phyloP scores from a whole-genome alignment of 2,797 vertebrate species.

The Pipistrellus nathusii region DNA sequence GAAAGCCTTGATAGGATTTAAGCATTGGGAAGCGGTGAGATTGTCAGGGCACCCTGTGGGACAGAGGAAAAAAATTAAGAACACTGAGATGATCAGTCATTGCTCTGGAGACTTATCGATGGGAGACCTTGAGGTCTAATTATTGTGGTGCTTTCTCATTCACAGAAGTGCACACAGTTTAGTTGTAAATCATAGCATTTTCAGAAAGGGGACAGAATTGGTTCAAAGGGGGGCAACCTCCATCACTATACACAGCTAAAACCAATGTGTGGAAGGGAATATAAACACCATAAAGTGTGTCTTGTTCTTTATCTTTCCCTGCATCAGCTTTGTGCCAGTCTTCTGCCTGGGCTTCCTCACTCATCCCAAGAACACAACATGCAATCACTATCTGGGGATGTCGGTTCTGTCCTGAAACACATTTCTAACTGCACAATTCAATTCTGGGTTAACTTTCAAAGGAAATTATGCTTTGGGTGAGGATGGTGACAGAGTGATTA shows the following conservation, averaged over 20 bases:
- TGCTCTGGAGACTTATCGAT: constrained; percentile 83
- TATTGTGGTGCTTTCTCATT: constrained; percentile 81
- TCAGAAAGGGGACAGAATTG: not conserved
- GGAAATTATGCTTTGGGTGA: constrained; percentile 56
- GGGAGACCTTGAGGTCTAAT: constrained; percentile 81
- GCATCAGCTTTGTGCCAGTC: not conserved
- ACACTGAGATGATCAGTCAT: constrained; percentile 84
- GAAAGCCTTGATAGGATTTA: constrained; percentile 92
- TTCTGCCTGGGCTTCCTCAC: not conserved
- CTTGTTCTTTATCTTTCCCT: not conserved
- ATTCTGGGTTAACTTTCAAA: constrained; percentile 64
- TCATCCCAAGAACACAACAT: not conserved
- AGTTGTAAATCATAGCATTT: constrained; percentile 73
- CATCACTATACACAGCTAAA: not conserved
- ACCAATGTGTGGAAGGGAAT: not conserved
- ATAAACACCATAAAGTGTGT: not conserved
- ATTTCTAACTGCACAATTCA: constrained; percentile 51
- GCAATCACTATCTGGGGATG: not conserved
- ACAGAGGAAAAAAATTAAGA: constrained; percentile 81
- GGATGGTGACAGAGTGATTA: constrained; percentile 17
- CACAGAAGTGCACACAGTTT: constrained; percentile 43
- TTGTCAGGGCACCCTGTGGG: constrained; percentile 93
- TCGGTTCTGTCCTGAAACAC: constrained; percentile 49
- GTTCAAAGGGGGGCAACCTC: not conserved
- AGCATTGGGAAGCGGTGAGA: constrained; percentile 90